phyloP scores from a whole-genome alignment of 2,113 vertebrate species.

The Loxodonta africana region DNA sequence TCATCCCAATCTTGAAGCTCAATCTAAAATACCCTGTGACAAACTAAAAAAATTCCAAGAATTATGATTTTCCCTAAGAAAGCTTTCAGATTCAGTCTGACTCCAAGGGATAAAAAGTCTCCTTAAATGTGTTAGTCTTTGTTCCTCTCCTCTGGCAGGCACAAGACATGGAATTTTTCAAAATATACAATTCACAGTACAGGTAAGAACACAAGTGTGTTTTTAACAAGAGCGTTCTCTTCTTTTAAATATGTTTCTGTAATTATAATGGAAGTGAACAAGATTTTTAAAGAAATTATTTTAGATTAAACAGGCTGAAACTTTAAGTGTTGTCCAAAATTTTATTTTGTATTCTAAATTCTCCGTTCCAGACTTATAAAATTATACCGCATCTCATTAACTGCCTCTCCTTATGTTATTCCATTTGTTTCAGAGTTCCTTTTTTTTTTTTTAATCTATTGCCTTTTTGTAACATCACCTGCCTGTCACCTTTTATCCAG shows the following conservation, averaged over 20 bases:
- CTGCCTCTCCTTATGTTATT: slow-evolving; percentile 65
- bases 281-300: slow-evolving; percentile 29
- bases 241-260: slow-evolving; percentile 2
- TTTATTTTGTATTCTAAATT: slow-evolving; percentile 61
- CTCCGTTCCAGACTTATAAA: slow-evolving; percentile 51
- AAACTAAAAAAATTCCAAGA: neutral
- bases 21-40: neutral
- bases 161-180: neutral
- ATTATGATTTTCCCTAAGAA: neutral
- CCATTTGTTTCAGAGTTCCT: slow-evolving; percentile 55
- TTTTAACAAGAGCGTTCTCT: neutral
- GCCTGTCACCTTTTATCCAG: slow-evolving; percentile 39
- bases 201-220: neutral
- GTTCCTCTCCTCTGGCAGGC: neutral
- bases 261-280: slow-evolving; percentile 30
- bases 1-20: neutral
- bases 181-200: neutral
- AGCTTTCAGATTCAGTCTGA: neutral
- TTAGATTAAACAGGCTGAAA: slow-evolving; percentile 43
- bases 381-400: slow-evolving; percentile 66
- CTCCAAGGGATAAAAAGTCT: slow-evolving; percentile 13
- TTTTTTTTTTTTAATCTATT: slow-evolving; percentile 1
- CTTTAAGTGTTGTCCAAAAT: slow-evolving; percentile 47
- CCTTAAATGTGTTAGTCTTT: neutral
- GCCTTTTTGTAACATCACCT: slow-evolving; percentile 53